Evolutionary conservation across 2,888 invertebrate species (phyloP), one percentile per base, ranked within the genome.

Genomic region (Metopia argyrocephala): DNA sequence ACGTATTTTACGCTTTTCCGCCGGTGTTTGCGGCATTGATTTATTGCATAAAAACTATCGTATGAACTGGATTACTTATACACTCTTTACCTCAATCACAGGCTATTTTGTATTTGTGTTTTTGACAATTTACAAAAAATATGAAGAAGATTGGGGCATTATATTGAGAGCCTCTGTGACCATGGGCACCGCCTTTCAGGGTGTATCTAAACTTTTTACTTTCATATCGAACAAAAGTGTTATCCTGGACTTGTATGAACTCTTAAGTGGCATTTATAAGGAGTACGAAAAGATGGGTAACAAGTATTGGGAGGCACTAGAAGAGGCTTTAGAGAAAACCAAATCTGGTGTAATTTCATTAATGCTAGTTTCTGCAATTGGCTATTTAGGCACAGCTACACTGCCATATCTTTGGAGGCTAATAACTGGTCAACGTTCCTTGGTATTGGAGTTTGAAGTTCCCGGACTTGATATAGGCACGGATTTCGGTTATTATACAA

Each of bases 391-490:
- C 2, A 31, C 80, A 0, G 45, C 83, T 15, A 0, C 56, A 9
- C 45, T 76, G 7, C 82, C 85, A 0, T 0, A 84, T 1, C 9
- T 78, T 0, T 45, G 80, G 0, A 25, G 78, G 0, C 1, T 68
- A 0, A 1, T 78, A 0, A 84, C 70, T 0, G 84, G 84, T 2
- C 45, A 45, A 3, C 75, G 82, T 0, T 65, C 76, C 2, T 25
- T 84, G 15, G 69, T 84, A 0, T 84, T 87, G 83, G 85, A 86
- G 20, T 86, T 84, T 59, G 78, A 83, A 15, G 38, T 87, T 6
- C 86, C 87, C 0, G 74, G 75, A 1, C 1, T 87, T 1, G 85
- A 85, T 76, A 59, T 83, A 6, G 9, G 73, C 0, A 85, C 84
- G 0, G 31, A 79, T 20, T 27, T 69, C 15, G 86, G 86, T 0